Evolutionary conservation across 2,797 vertebrate species (phyloP).

Genomic region (Acrossocheilus fasciatus): DNA sequence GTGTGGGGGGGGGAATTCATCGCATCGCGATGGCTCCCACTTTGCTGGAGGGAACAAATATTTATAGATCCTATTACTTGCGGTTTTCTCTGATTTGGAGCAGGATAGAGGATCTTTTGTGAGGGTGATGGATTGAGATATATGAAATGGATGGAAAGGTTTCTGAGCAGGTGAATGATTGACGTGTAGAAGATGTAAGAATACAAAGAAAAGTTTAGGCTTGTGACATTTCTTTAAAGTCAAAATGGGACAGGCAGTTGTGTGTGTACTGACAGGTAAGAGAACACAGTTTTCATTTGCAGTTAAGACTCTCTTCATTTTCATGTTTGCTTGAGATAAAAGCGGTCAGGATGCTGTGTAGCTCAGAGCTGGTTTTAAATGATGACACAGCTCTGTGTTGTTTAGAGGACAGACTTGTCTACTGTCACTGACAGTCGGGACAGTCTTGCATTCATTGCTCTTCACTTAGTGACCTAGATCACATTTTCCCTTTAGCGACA

Average conservation of each 20-base stretch:
- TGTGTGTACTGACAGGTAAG: slow-evolving; percentile 69
- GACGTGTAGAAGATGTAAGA: not conserved
- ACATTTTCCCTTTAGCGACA: slow-evolving; percentile 19
- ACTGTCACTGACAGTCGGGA: slow-evolving; percentile 42
- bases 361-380: slow-evolving; percentile 6
- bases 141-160: not conserved
- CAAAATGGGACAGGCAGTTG: slow-evolving; percentile 70
- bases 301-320: not conserved
- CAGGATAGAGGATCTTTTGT: slow-evolving; percentile 23
- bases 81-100: not conserved
- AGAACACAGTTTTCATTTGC: slow-evolving; percentile 33
- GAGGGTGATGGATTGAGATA: not conserved
- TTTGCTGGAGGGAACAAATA: slow-evolving; percentile 34
- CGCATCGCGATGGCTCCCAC: slow-evolving; percentile 48
- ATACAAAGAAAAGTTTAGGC: slow-evolving; percentile 14
- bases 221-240: slow-evolving; percentile 38
- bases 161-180: slow-evolving; percentile 45
- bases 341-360: slow-evolving; percentile 24
- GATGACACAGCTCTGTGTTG: slow-evolving; percentile 59
- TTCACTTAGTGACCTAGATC: slow-evolving; percentile 48
- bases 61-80: slow-evolving; percentile 20
- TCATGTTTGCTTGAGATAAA: slow-evolving; percentile 10
- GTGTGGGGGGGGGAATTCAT: slow-evolving; percentile 41
- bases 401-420: slow-evolving; percentile 34
- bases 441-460: slow-evolving; percentile 19